phyloP scores from a whole-genome alignment of 2,888 invertebrate species.

The Sinhomidia bicolor region DNA sequence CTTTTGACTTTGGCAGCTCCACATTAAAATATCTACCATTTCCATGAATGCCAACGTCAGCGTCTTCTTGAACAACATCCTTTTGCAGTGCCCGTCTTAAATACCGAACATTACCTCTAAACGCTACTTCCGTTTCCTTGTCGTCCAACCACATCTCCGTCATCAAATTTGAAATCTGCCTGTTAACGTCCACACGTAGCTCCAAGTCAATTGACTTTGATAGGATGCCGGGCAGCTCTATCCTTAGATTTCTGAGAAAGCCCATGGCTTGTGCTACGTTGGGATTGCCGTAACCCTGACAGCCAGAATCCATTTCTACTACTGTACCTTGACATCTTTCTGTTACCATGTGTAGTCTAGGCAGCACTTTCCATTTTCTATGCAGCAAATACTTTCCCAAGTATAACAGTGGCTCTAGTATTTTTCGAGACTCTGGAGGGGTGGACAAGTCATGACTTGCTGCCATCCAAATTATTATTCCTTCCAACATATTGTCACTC shows the following conservation, averaged over 20 bases:
- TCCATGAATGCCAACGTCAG: not conserved
- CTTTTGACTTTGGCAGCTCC: slow-evolving; percentile 25
- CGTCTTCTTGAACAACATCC: not conserved
- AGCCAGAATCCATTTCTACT: not conserved
- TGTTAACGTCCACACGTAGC: not conserved
- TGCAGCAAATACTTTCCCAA: not conserved
- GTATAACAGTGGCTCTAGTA: slow-evolving; percentile 45
- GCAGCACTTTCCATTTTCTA: not conserved
- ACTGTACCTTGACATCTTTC: not conserved
- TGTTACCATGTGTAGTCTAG: slow-evolving; percentile 47
- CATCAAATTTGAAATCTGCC: not conserved
- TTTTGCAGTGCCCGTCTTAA: not conserved
- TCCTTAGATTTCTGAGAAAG: slow-evolving; percentile 25
- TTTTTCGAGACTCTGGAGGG: not conserved
- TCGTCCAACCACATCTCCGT: slow-evolving; percentile 29
- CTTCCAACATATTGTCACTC: slow-evolving; percentile 7
- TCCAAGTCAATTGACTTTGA: slow-evolving; percentile 51
- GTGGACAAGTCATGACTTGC: not conserved
- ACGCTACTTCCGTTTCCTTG: slow-evolving; percentile 31
- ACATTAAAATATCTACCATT: not conserved
- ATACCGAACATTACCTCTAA: not conserved
- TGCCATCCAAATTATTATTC: not conserved
- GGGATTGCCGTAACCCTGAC: not conserved
- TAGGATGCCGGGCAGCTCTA: slow-evolving; percentile 21
- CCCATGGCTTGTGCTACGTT: slow-evolving; percentile 34